A percentile compares a stretch with the other conserved stretches of the same genome.
Evolutionary conservation across 92 coral and sea anemone genomes (phyloP).

Genomic region (Hydrozoanthus gracilis): DNA sequence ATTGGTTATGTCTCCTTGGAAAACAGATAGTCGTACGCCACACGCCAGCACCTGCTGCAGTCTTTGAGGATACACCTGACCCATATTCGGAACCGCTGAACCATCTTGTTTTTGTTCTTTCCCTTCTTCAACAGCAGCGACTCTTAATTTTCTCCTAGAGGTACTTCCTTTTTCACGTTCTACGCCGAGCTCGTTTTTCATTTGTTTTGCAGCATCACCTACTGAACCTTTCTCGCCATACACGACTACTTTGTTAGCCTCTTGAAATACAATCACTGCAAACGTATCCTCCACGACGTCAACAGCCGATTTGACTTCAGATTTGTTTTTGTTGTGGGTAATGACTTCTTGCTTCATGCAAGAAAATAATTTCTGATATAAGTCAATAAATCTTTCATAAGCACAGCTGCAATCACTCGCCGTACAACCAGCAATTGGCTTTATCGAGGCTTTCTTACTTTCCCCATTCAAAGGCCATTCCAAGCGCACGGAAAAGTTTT

Average conservation of each 20-base stretch:
- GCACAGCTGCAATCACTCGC: neutral
- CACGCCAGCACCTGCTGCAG: constrained; percentile 31
- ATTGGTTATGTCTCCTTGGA: constrained; percentile 80
- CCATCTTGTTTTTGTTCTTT: neutral
- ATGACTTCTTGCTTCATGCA: constrained; percentile 21
- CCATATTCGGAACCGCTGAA: neutral
- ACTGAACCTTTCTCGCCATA: constrained; percentile 11
- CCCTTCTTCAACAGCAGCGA: neutral
- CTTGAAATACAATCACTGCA: neutral
- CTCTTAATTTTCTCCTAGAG: neutral
- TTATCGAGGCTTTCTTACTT: neutral
- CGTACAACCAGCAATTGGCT: constrained; percentile 13
- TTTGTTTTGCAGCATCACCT: neutral
- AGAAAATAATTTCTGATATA: neutral
- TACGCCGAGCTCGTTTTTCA: neutral
- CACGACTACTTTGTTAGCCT: neutral
- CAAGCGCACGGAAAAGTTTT: neutral
- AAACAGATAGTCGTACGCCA: constrained; percentile 70
- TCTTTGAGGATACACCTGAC: neutral
- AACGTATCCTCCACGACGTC: neutral
- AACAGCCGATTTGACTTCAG: neutral
- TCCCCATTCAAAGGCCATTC: constrained; percentile 29
- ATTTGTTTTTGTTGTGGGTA: neutral
- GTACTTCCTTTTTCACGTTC: neutral
- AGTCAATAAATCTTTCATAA: neutral